Conservation (phyloP, 2,797 vertebrate species). For the Pangasius larnaudii region DNA sequence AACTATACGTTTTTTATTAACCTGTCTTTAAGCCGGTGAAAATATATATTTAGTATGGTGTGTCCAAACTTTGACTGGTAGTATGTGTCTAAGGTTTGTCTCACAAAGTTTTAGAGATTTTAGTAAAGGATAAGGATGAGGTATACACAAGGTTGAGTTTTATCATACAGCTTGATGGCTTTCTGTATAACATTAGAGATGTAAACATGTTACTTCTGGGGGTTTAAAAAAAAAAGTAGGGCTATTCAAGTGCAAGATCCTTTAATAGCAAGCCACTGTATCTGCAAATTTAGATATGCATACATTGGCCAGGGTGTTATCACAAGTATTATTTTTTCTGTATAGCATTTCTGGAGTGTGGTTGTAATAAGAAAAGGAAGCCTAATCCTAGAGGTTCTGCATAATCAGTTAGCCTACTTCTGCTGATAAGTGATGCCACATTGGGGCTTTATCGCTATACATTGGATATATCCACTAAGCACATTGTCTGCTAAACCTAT, state of each 20-base stretch:
- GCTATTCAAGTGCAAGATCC: neutral
- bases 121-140: neutral
- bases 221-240: neutral
- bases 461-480: slow-evolving; percentile 36
- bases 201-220: neutral
- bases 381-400: slow-evolving; percentile 20
- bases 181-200: neutral
- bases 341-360: neutral
- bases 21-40: neutral
- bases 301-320: neutral
- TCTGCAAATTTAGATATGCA: neutral
- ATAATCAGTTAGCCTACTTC: slow-evolving; percentile 41
- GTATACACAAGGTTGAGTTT: neutral
- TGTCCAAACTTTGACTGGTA: neutral
- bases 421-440: slow-evolving; percentile 13
- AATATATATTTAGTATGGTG: neutral
- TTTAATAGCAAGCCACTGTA: neutral
- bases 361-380: slow-evolving; percentile 17
- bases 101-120: neutral
- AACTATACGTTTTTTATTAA: neutral
- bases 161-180: neutral
- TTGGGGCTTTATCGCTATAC: slow-evolving; percentile 29
- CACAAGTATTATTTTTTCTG: neutral
- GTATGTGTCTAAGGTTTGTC: neutral
- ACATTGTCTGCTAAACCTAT: slow-evolving; percentile 13